Evolutionary conservation across 2,888 invertebrate genomes (phyloP).

Genomic region (Dolomedes plantarius): DNA sequence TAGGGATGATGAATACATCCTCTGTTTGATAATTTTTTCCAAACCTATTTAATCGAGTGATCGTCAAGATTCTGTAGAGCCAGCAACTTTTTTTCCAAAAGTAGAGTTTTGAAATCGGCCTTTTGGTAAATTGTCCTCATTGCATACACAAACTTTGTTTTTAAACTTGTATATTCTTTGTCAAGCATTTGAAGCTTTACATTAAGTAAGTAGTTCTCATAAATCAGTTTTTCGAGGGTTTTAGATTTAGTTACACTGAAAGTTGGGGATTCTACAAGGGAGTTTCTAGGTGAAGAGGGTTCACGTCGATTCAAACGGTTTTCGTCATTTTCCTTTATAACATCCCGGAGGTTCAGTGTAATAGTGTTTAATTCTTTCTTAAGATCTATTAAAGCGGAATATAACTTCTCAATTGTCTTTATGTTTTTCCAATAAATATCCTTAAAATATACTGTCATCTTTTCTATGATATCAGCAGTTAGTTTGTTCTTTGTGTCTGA

Average conservation of each 20-base stretch:
- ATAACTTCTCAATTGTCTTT: background rate
- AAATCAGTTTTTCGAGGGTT: background rate
- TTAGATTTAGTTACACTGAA: background rate
- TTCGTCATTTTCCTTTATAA: slow-evolving; percentile 11
- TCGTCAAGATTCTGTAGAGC: background rate
- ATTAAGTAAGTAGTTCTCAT: slow-evolving; percentile 19
- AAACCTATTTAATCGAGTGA: too few relatives aligned
- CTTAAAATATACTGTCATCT: slow-evolving; percentile 22
- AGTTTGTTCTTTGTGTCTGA: background rate
- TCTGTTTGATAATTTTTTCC: too few relatives aligned
- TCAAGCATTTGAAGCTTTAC: slow-evolving; percentile 15
- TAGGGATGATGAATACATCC: too few relatives aligned
- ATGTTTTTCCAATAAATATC: slow-evolving; percentile 44
- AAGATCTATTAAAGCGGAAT: background rate
- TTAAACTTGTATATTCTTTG: slow-evolving; percentile 11
- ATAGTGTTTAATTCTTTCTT: slow-evolving; percentile 20
- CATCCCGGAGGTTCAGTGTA: background rate
- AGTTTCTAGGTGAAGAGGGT: background rate
- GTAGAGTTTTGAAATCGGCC: slow-evolving; percentile 29
- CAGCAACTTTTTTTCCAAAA: background rate
- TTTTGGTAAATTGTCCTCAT: slow-evolving; percentile 32
- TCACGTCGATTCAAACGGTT: background rate
- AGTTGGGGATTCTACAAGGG: background rate
- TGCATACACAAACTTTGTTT: background rate
- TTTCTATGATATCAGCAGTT: background rate